Base-by-base conservation (phyloP, 1,140 invertebrate species). In the Drosophila simulans region DNA sequence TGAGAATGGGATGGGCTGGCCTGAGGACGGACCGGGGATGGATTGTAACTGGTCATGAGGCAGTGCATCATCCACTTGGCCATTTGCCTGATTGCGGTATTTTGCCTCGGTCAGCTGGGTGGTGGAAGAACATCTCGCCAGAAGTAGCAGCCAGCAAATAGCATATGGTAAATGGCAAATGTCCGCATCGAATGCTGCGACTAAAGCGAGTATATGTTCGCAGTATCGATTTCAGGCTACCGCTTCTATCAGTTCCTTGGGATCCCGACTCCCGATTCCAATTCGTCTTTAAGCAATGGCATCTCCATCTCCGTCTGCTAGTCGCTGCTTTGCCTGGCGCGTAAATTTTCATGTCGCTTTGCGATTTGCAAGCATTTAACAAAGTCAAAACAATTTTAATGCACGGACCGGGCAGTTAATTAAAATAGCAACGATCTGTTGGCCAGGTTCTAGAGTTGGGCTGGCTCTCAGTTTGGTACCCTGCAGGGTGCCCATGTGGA, bases 351-450 rank as follows among this genome's bases (percentile, higher is more conserved):
- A 89, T 89, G 84, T 89, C 84, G 72, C 64, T 84, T 69, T 88
- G 82, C 82, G 84, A 89, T 89, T 89, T 80, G 85, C 84, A 80
- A 89, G 84, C 84, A 89, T 89, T 89, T 89, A 89, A 89, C 84
- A 89, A 89, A 89, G 84, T 89, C 84, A 89, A 89, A 89, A 89
- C 84, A 89, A 89, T 89, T 89, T 89, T 89, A 89, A 89, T 89
- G 84, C 84, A 68, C 84, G 69, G 80, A 80, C 85, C 77, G 73
- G 77, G 84, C 80, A 89, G 84, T 89, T 89, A 89, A 89, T 89
- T 89, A 89, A 89, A 89, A 89, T 89, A 80, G 86, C 85, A 84
- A 78, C 73, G 77, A 90, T 79, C 80, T 71, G 80, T 73, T 71
- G 83, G 55, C 69, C 66, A 42, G 74, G 58, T 66, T 63, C 60